Evolutionary conservation across 1,140 invertebrate genomes (phyloP), one percentile per base, ranked within the genome.

Genomic region (Calosoma granatense): DNA sequence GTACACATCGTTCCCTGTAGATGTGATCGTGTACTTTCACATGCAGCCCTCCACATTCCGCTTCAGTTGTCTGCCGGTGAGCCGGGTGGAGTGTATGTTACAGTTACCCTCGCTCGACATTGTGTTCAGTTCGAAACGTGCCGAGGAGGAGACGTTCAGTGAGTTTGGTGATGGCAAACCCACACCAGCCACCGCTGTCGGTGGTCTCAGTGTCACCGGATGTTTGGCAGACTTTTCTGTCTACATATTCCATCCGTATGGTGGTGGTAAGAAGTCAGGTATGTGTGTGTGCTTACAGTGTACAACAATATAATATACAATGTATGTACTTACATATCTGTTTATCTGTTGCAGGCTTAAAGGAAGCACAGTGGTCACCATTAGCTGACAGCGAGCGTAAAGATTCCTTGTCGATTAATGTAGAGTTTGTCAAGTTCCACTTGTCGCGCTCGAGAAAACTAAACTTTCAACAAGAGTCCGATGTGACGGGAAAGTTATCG

Each of bases 1-100:
- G 57, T 92, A 92, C 67, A 87, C 90, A 11, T 95, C 92, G 57
- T 98, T 98, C 70, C 96, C 96, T 0, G 94, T 99, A 0, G 96
- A 99, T 76, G 93, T 99, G 9, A 92, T 99, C 63, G 95, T 99
- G 4, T 97, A 97, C 72, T 94, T 98, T 74, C 90, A 95, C 70
- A 96, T 98, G 83, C 92, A 98, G 68, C 94, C 95, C 0, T 96
- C 94, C 12, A 92, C 92, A 1, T 95, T 97, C 68, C 80, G 92
- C 58, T 97, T 97, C 71, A 94, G 93, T 59, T 97, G 95, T 76
- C 78, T 97, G 60, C 96, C 95, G 2, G 88, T 94, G 0, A 97
- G 94, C 2, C 74, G 93, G 54, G 94, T 98, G 1, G 94, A 98
- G 72, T 99, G 97, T 71, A 86, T 98, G 78, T 77, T 99, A 11